Evolutionary conservation across 2,888 invertebrate genomes (phyloP).

Genomic region (Drosophila setosimentum): DNA sequence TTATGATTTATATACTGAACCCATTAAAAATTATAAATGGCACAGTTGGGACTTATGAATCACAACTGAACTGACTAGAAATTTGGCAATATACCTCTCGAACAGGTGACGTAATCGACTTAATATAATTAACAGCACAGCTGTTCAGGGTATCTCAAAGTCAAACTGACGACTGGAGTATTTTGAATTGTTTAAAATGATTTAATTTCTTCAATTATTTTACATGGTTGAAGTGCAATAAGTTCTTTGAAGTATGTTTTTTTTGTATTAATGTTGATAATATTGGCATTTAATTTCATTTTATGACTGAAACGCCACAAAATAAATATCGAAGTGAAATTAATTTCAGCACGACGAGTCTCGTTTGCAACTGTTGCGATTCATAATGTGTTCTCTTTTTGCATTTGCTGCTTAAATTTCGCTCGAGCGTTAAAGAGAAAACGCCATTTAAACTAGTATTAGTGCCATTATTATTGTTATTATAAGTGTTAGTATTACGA

Average conservation of each 20-base stretch:
- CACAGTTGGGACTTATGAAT: not conserved
- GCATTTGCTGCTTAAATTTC: constrained; percentile 18
- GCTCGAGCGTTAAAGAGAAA: constrained; percentile 8
- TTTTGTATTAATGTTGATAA: not conserved
- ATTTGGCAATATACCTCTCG: not conserved
- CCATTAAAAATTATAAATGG: not conserved
- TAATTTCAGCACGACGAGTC: not conserved
- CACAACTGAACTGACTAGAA: not conserved
- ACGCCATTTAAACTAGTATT: constrained; percentile 54
- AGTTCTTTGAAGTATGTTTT: not conserved
- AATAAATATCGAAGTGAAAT: not conserved
- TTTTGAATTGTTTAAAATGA: not conserved
- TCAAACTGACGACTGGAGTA: not conserved
- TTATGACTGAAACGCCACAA: not conserved
- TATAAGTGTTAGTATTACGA: constrained; percentile 39
- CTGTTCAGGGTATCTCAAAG: too few relatives aligned
- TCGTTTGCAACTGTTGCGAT: constrained; percentile 18
- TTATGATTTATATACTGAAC: not conserved
- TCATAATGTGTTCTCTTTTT: constrained; percentile 10
- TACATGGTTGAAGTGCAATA: not conserved
- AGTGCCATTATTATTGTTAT: constrained; percentile 38
- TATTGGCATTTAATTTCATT: not conserved
- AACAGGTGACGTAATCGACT: not conserved
- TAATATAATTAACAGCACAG: not conserved
- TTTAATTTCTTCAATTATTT: not conserved